These are phyloP conservation scores for Clarias fuscus DNA, from an alignment of 2,797 vertebrate species.

Conservation along the genomic window DNA sequence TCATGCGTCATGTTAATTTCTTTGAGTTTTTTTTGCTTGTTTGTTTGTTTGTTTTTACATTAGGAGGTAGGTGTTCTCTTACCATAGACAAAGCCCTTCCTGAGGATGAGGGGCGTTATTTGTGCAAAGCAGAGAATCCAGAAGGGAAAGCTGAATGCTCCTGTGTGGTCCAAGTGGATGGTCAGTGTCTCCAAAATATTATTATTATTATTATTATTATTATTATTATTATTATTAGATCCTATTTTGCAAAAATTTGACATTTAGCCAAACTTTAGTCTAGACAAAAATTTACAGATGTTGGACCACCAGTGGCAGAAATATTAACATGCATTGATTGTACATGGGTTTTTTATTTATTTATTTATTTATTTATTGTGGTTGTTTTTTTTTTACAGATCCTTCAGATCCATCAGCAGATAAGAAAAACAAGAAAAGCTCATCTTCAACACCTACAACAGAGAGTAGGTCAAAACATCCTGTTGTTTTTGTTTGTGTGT, in stretches of 20 bases:
- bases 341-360: not conserved
- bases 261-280: not conserved
- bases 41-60: not conserved
- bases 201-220: not conserved
- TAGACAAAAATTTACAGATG: not conserved
- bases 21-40: not conserved
- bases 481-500: not conserved
- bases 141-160: conserved; percentile 81
- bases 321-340: not conserved
- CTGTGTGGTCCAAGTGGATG: conserved; percentile 89
- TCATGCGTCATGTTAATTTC: not conserved
- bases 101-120: conserved; percentile 89
- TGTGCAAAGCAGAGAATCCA: conserved; percentile 82
- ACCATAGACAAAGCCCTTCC: conserved; percentile 89
- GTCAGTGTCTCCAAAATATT: conserved; percentile 62
- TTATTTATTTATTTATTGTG: too few species aligned
- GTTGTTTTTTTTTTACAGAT: conserved; percentile 27
- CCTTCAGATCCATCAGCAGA: conserved; percentile 67
- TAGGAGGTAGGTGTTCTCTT: conserved; percentile 85
- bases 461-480: conserved; percentile 80
- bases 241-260: not conserved
- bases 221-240: not conserved
- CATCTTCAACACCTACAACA: conserved; percentile 77
- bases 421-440: conserved; percentile 87
- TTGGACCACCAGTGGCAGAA: not conserved